Base-by-base conservation (phyloP, 2,888 invertebrate species). In the Lasioglossum figueresi region DNA sequence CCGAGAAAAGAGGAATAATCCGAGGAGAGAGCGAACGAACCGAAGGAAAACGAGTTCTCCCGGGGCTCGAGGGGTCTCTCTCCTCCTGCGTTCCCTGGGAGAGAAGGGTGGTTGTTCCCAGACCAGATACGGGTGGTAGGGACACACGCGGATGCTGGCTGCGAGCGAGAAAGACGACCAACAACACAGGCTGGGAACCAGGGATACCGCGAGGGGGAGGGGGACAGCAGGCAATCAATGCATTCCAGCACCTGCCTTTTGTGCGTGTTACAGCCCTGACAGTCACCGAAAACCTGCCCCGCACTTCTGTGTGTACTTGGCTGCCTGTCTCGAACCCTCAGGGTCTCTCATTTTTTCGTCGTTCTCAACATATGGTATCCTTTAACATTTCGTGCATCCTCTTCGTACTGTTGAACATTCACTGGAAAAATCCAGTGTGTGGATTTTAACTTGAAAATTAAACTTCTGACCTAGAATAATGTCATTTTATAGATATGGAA, bases 171-270 rank as follows among this genome's bases (percentile, higher is more conserved):
- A 37, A 68, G 37, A 37, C 16, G 27, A 27, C 27, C 34, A 19
- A 19, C 16, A 34, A 66, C 31, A 27, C 31, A 8, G 66, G 19
- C 19, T 34, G 34, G 31, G 66, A 66, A 66, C 31, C 8, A 19
- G 19, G 16, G 66, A 23, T 23, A n/a, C 10, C 31, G 31, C 19
- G 23, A 77, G 73, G 81, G 10, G 52, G 52, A 52, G 78, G 82
- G 52, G 52, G 52, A 52, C 52, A 52, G 52, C 52, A 72, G 82
- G 89, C 89, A 91, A 93, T 92, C 93, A 88, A 93, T 93, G 92
- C 93, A 93, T 93, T 93, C 93, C 92, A 92, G 91, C 93, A 93
- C 93, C 93, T 93, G 93, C 92, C 93, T 90, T 93, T 92, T 92
- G 91, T 91, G 88, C 89, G 84, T 89, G 87, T 89, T 88, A 82